A percentile compares a stretch with the other conserved stretches of the same genome.
phyloP scores from a whole-genome alignment of 2,888 invertebrate genomes.

The Macrophya alboannulata region DNA sequence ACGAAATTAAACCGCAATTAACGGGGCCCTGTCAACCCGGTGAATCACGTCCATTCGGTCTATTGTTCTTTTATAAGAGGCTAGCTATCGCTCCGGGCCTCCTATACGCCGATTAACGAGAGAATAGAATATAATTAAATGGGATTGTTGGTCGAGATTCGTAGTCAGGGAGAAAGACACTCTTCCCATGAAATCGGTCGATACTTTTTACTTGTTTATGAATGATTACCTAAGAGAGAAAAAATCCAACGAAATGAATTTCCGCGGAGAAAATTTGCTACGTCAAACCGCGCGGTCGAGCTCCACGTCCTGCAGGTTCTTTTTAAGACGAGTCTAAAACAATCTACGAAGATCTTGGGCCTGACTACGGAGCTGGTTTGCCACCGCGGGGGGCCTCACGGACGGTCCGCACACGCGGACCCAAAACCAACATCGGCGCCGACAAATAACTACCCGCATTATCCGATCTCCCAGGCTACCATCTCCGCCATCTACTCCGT shows the following conservation, averaged over 20 bases:
- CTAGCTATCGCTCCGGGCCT: slow-evolving; percentile 45
- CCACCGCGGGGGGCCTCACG: slow-evolving; percentile 77
- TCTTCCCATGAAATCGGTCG: neutral
- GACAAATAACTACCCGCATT: slow-evolving; percentile 80
- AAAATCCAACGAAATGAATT: neutral
- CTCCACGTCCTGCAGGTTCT: slow-evolving; percentile 38
- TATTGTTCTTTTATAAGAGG: slow-evolving; percentile 41
- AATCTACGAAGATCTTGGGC: slow-evolving; percentile 44
- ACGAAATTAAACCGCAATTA: slow-evolving; percentile 50
- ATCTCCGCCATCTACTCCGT: slow-evolving; percentile 68
- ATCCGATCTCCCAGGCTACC: slow-evolving; percentile 79
- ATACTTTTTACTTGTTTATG: neutral
- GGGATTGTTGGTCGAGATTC: neutral
- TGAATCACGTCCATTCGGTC: slow-evolving; percentile 44
- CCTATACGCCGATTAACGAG: slow-evolving; percentile 11
- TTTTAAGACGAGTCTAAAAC: slow-evolving; percentile 50
- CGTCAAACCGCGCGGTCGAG: neutral
- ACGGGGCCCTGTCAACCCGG: slow-evolving; percentile 33
- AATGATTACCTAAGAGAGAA: too few species aligned
- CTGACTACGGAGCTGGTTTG: slow-evolving; percentile 71
- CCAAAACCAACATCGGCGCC: slow-evolving; percentile 79
- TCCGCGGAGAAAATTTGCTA: slow-evolving; percentile 38
- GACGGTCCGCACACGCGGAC: slow-evolving; percentile 69
- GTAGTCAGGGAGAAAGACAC: neutral
- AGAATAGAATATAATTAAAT: slow-evolving; percentile 27